These are phyloP conservation scores for Spheniscus humboldti DNA, from an alignment of 2,797 vertebrate species.

Conservation along the genomic window DNA sequence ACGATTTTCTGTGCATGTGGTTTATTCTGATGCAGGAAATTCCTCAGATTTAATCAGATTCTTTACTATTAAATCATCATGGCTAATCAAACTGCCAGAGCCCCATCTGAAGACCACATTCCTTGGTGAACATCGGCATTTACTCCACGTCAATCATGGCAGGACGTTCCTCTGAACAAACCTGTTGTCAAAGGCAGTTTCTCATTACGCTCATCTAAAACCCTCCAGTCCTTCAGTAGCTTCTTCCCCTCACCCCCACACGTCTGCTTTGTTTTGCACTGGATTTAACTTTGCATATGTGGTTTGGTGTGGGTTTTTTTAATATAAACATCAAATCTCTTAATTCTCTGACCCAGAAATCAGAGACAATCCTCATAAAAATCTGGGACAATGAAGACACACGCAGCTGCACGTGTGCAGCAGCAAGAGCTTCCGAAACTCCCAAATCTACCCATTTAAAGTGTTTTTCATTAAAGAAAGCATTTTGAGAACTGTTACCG, in stretches of 20 bases:
- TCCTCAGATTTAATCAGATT: not conserved
- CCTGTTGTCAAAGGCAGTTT: not conserved
- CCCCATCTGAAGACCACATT: not conserved
- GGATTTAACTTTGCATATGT: slow-evolving; percentile 24
- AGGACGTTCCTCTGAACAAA: not conserved
- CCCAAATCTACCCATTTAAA: slow-evolving; percentile 44
- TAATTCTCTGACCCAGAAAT: slow-evolving; percentile 70
- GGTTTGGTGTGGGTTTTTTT: not conserved
- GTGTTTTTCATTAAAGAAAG: slow-evolving; percentile 45
- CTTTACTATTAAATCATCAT: not conserved
- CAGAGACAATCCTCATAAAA: slow-evolving; percentile 60
- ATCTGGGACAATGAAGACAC: slow-evolving; percentile 41
- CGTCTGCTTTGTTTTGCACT: not conserved
- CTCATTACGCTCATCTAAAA: not conserved
- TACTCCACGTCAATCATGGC: not conserved
- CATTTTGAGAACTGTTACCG: not conserved
- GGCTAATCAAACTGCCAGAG: not conserved
- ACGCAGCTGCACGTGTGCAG: not conserved
- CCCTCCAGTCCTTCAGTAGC: not conserved
- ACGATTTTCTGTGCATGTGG: not conserved
- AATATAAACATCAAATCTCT: slow-evolving; percentile 63
- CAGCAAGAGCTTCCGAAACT: not conserved
- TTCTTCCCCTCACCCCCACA: not conserved
- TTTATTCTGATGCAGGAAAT: not conserved
- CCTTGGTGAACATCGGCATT: rapidly evolving